Conservation (phyloP, 92 coral and sea anemone species). For the Metridium senile region DNA sequence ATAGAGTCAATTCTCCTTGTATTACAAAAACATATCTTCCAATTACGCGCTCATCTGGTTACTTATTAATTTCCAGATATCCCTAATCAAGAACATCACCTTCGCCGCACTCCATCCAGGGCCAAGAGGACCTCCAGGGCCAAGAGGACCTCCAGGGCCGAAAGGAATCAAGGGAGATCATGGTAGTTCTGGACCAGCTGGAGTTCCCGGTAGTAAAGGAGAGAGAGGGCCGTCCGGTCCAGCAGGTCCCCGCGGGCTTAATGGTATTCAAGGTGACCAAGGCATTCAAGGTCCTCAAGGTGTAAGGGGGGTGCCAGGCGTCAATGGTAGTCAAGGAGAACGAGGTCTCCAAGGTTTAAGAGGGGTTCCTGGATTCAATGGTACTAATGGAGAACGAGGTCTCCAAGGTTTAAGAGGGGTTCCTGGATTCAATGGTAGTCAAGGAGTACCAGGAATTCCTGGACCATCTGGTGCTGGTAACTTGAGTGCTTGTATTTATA, state of each 20-base stretch:
- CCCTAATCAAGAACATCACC: background rate
- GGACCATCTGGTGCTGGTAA: slow-evolving; percentile 47
- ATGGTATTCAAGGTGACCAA: slow-evolving; percentile 19
- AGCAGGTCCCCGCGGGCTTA: slow-evolving; percentile 18
- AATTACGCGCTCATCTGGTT: too few relatives aligned
- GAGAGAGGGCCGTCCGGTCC: slow-evolving; percentile 8
- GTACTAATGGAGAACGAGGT: slow-evolving; percentile 37
- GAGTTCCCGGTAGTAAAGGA: slow-evolving; percentile 15
- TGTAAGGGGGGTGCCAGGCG: slow-evolving; percentile 35
- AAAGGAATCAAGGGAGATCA: slow-evolving; percentile 25
- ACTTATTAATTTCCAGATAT: background rate
- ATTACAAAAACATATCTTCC: too few relatives aligned
- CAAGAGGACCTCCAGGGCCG: background rate
- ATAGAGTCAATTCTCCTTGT: too few relatives aligned
- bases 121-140: background rate
- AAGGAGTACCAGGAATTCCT: slow-evolving; percentile 40
- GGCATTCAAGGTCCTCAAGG: slow-evolving; percentile 36
- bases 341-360: slow-evolving; percentile 25
- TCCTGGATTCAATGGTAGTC: slow-evolving; percentile 37
- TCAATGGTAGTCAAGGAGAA: slow-evolving; percentile 37
- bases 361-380: slow-evolving; percentile 44
- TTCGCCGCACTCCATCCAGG: background rate
- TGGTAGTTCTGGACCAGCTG: slow-evolving; percentile 21
- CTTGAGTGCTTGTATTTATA: slow-evolving; percentile 38
- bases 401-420: slow-evolving; percentile 28